Evolutionary conservation across 2,113 vertebrate species (phyloP).

Genomic region (Arizona elegans): DNA sequence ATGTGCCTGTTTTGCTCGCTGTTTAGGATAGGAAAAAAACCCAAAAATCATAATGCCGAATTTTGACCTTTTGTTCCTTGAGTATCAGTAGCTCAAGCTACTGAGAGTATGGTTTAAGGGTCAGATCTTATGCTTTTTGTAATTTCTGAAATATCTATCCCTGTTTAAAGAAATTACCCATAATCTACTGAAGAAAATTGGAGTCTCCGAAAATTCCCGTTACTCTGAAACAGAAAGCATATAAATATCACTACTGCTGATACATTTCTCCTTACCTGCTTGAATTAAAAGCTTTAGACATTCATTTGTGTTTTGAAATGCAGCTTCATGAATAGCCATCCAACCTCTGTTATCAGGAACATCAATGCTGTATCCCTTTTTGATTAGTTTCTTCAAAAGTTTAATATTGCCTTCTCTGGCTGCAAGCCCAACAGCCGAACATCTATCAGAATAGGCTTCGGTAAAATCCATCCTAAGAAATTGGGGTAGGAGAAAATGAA

Average conservation of each 20-base stretch:
- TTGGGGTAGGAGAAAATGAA: not conserved
- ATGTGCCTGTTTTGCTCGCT: not conserved
- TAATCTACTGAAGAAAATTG: not conserved
- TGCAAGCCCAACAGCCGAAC: constrained; percentile 81
- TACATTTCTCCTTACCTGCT: constrained; percentile 64
- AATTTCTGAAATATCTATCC: not conserved
- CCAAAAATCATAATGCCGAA: not conserved
- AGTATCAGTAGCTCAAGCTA: not conserved
- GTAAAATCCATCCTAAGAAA: constrained; percentile 82
- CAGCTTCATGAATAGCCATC: constrained; percentile 88
- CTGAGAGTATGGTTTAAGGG: not conserved
- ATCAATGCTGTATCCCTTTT: constrained; percentile 75
- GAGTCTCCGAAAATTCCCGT: not conserved
- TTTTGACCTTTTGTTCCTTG: not conserved
- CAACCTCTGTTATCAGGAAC: constrained; percentile 91
- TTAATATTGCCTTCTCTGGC: constrained; percentile 74
- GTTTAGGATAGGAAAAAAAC: not conserved
- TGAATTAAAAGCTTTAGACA: constrained; percentile 81
- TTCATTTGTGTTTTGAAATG: constrained; percentile 73
- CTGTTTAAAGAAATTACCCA: not conserved
- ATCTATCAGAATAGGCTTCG: constrained; percentile 82
- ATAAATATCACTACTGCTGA: not conserved
- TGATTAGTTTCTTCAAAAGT: constrained; percentile 76
- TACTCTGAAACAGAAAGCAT: not conserved
- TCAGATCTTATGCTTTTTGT: not conserved